Conservation (phyloP, 2,888 invertebrate genomes). For the Hemaris fuciformis region DNA sequence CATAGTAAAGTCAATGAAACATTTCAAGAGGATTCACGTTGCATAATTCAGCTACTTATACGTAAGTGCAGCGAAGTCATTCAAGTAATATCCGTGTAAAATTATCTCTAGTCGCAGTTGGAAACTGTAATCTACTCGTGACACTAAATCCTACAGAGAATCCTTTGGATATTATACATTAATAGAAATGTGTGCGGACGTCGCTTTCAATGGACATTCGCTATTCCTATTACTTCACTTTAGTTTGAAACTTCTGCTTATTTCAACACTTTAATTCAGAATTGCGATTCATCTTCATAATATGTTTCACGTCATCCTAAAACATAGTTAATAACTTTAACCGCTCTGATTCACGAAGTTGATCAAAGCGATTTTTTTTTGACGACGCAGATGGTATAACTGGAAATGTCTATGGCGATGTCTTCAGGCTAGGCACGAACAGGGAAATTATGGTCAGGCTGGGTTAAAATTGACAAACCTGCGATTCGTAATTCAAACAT, state of each 20-base stretch:
- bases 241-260: neutral
- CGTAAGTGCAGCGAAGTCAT: conserved; percentile 10
- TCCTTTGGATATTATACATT: conserved; percentile 11
- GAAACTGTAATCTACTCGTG: conserved; percentile 25
- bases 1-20: neutral
- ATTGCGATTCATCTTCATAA: neutral
- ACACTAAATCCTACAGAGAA: conserved; percentile 20
- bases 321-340: too few species aligned
- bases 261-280: neutral
- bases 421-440: too few species aligned
- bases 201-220: neutral
- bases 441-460: too few species aligned
- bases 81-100: conserved; percentile 11
- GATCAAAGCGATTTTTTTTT: too few species aligned
- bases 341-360: too few species aligned
- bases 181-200: neutral
- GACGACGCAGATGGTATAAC: too few species aligned
- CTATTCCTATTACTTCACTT: neutral
- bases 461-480: too few species aligned
- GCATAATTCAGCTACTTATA: neutral
- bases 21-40: neutral
- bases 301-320: too few species aligned
- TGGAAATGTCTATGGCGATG: too few species aligned
- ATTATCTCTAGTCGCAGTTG: conserved; percentile 19
- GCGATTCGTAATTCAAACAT: too few species aligned